A percentile compares a stretch with the other conserved stretches of the same genome.
Evolutionary conservation across 2,888 invertebrate genomes (phyloP).

Genomic region (Diploptera punctata): DNA sequence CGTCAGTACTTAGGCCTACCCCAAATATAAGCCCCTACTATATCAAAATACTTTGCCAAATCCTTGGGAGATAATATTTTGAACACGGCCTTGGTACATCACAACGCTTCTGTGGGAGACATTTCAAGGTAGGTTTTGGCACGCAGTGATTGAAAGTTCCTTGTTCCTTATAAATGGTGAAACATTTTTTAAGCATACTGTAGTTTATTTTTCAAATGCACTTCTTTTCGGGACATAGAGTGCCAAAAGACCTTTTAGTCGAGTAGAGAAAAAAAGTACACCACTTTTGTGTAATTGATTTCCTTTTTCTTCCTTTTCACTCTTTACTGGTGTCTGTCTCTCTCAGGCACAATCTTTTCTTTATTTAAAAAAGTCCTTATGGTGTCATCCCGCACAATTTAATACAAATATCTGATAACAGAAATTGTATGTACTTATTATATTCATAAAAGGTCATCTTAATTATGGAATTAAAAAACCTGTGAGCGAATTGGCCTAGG

Average conservation of each 20-base stretch:
- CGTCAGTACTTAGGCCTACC: no score
- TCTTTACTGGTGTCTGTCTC: neutral
- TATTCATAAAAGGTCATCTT: no score
- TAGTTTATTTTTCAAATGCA: neutral
- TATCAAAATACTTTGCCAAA: no score
- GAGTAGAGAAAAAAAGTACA: slow-evolving; percentile 1
- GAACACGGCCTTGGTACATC: no score
- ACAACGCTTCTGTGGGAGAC: no score
- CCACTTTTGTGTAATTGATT: slow-evolving; percentile 17
- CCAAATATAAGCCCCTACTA: no score
- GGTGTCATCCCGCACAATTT: slow-evolving; percentile 13
- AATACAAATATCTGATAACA: slow-evolving; percentile 4
- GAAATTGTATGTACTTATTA: neutral
- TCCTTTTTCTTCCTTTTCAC: neutral
- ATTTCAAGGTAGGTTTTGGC: no score
- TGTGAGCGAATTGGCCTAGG: no score
- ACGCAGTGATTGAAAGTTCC: no score
- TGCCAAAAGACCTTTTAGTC: neutral
- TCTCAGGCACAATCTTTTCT: neutral
- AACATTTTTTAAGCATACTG: neutral
- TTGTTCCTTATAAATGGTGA: no score
- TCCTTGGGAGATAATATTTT: no score
- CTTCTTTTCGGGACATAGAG: neutral
- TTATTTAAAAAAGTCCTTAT: slow-evolving; percentile 13
- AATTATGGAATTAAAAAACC: no score